Evolutionary conservation across 2,888 invertebrate species (phyloP).

Genomic region (Aphrophora alni): DNA sequence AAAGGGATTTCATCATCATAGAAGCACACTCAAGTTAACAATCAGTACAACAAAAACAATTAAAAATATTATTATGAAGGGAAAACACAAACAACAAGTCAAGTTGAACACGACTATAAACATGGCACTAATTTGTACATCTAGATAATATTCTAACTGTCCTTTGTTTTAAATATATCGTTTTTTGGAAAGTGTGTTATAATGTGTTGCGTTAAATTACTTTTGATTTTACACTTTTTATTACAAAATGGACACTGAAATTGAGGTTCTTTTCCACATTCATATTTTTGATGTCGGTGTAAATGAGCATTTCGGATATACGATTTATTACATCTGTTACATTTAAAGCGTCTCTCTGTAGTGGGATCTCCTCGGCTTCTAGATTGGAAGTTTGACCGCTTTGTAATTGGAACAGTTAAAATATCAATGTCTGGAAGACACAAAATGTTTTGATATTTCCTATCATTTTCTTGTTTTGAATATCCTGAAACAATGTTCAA

Average conservation of each 20-base stretch:
- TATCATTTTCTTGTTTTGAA: not conserved
- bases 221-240: constrained; percentile 35
- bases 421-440: constrained; percentile 9
- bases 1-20: not conserved
- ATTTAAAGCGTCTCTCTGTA: constrained; percentile 21
- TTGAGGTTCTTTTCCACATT: constrained; percentile 68
- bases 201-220: constrained; percentile 35
- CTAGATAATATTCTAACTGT: not conserved
- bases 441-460: not conserved
- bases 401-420: not conserved
- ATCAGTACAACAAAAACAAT: no score
- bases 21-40: not conserved
- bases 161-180: constrained; percentile 30
- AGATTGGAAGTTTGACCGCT: not conserved
- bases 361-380: constrained; percentile 12
- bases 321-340: constrained; percentile 35
- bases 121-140: not conserved
- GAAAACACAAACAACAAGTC: no score
- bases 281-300: constrained; percentile 48
- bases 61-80: no score
- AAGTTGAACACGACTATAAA: no score
- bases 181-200: constrained; percentile 35
- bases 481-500: not conserved
- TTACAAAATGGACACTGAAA: constrained; percentile 65
- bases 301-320: constrained; percentile 43